Conservation (phyloP, 2,113 vertebrate genomes). For the Pelodiscus sinensis region DNA sequence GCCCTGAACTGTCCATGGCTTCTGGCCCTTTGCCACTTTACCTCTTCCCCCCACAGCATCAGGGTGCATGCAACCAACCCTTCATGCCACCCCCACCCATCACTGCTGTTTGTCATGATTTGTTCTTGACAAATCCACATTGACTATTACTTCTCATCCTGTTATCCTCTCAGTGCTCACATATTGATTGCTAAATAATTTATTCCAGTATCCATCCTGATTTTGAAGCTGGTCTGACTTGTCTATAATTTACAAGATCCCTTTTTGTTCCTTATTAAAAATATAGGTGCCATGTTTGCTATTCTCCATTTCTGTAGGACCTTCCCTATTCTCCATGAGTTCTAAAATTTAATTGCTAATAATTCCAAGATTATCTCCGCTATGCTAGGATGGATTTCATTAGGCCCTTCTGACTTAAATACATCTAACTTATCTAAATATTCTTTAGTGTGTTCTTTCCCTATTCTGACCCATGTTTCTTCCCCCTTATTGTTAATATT, state of each 20-base stretch:
- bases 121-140: background rate
- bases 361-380: background rate
- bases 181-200: background rate
- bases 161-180: background rate
- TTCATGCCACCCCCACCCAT: too few species aligned
- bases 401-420: background rate
- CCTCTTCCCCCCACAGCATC: too few species aligned
- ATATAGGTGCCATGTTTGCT: background rate
- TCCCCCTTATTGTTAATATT: background rate
- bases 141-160: background rate
- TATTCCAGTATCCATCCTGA: background rate
- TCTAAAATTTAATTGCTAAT: background rate
- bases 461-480: background rate
- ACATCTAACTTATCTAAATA: background rate
- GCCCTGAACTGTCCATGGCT: too few species aligned
- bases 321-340: background rate
- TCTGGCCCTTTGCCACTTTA: too few species aligned
- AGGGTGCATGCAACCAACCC: too few species aligned
- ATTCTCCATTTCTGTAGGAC: background rate
- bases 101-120: too few species aligned
- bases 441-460: background rate
- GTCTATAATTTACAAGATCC: background rate
- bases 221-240: background rate
- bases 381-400: background rate
- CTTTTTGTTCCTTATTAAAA: background rate